phyloP scores from a whole-genome alignment of 2,888 invertebrate genomes.

The Deroplatys truncata region DNA sequence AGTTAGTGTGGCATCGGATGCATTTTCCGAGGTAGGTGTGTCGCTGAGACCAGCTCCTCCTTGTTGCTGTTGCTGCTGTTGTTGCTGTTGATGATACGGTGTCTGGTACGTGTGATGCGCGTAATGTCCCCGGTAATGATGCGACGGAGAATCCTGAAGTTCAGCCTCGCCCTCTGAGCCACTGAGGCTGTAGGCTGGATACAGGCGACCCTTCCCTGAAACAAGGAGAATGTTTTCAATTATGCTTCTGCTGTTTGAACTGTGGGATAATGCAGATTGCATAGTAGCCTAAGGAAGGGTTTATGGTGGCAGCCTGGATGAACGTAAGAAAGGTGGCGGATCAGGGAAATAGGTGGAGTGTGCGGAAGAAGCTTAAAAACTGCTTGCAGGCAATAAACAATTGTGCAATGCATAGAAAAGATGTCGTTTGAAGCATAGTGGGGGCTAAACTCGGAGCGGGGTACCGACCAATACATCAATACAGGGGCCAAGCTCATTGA shows the following conservation, averaged over 20 bases:
- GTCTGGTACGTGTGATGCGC: slow-evolving; percentile 55
- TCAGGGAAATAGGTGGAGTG: too few relatives aligned
- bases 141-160: slow-evolving; percentile 41
- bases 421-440: too few relatives aligned
- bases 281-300: too few relatives aligned
- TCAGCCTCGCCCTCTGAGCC: slow-evolving; percentile 69
- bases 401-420: too few relatives aligned
- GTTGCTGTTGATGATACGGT: slow-evolving; percentile 54
- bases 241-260: not conserved
- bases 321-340: too few relatives aligned
- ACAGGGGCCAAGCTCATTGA: too few relatives aligned
- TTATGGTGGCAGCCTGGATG: too few relatives aligned
- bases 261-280: too few relatives aligned
- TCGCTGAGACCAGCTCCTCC: slow-evolving; percentile 62
- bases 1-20: slow-evolving; percentile 78
- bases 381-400: too few relatives aligned
- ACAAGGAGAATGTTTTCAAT: not conserved
- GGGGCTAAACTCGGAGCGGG: too few relatives aligned
- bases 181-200: slow-evolving; percentile 75
- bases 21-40: slow-evolving; percentile 80
- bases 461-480: too few relatives aligned
- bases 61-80: slow-evolving; percentile 47
- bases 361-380: too few relatives aligned
- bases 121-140: slow-evolving; percentile 42
- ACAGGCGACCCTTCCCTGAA: slow-evolving; percentile 73